phyloP scores from a whole-genome alignment of 2,113 vertebrate genomes.

The Rhinoderma darwinii region DNA sequence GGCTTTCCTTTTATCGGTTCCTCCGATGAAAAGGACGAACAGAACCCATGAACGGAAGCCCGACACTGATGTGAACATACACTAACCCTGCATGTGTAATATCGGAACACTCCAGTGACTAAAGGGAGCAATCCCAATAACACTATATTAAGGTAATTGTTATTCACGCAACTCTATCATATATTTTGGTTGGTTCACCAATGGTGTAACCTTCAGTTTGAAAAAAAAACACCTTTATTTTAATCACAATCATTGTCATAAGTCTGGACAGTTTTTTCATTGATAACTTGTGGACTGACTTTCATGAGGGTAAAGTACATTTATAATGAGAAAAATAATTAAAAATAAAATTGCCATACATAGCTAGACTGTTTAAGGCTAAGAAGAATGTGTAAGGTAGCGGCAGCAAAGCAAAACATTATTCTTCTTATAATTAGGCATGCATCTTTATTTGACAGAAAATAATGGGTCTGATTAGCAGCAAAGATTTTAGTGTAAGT shows the following conservation, averaged over 20 bases:
- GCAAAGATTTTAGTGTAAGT: constrained; percentile 37
- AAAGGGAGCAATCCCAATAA: too few relatives aligned
- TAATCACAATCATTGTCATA: not conserved
- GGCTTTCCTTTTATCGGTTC: too few relatives aligned
- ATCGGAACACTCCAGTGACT: too few relatives aligned
- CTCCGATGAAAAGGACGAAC: too few relatives aligned
- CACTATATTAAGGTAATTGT: not conserved
- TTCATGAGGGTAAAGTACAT: not conserved
- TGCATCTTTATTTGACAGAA: constrained; percentile 32
- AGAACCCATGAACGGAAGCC: too few relatives aligned
- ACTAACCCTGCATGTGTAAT: not conserved
- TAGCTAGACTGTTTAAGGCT: not conserved
- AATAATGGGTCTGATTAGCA: constrained; percentile 50
- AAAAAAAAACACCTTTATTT: too few relatives aligned
- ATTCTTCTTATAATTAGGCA: constrained; percentile 3
- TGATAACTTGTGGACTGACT: constrained; percentile 3
- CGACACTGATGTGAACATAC: too few relatives aligned
- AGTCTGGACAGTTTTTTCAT: not conserved
- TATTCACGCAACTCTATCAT: too few relatives aligned
- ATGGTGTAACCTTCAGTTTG: too few relatives aligned
- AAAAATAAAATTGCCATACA: not conserved
- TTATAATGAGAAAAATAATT: constrained; percentile 16
- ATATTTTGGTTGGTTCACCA: too few relatives aligned
- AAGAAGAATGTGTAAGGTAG: not conserved
- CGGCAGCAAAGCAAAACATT: not conserved